These are phyloP conservation scores for Nansenia antarctica DNA, from an alignment of 2,113 vertebrate species.

Conservation along the genomic window DNA sequence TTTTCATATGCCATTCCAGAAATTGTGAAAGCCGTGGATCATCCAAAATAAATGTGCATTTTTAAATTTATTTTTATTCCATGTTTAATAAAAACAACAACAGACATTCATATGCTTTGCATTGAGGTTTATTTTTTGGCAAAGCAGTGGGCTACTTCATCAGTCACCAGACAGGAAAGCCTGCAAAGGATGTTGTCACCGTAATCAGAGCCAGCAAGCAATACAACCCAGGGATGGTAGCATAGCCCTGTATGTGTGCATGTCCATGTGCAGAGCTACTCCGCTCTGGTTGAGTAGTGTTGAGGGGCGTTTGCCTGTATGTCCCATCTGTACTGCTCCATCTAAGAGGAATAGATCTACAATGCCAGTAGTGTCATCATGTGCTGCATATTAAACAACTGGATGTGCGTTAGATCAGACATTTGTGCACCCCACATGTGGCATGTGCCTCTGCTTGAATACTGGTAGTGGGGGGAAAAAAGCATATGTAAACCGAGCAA, in stretches of 20 bases:
- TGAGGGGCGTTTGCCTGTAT: conserved; percentile 34
- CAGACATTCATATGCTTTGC: conserved; percentile 71
- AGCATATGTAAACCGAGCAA: conserved; percentile 79
- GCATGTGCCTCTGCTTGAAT: conserved; percentile 46
- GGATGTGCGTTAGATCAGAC: conserved; percentile 36
- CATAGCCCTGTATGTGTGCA: conserved; percentile 44
- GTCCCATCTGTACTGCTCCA: conserved; percentile 63
- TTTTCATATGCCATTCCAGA: conserved; percentile 63
- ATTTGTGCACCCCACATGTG: conserved; percentile 29
- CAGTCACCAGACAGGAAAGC: conserved; percentile 71
- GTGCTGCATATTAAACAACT: conserved; percentile 49
- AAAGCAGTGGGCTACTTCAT: conserved; percentile 81
- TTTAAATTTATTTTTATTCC: conserved; percentile 20
- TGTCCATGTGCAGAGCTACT: conserved; percentile 19
- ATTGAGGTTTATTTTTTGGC: conserved; percentile 87
- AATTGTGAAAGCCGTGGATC: conserved; percentile 48
- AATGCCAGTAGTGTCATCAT: conserved; percentile 14
- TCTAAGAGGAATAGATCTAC: conserved; percentile 37
- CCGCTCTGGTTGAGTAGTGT: conserved; percentile 22
- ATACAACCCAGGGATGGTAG: conserved; percentile 66
- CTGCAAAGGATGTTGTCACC: conserved; percentile 67
- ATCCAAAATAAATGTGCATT: conserved; percentile 52
- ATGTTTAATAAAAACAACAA: conserved; percentile 36
- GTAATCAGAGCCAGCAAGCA: conserved; percentile 72
- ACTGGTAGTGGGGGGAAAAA: conserved; percentile 35